A percentile compares a stretch with the other conserved stretches of the same genome.
These are phyloP conservation scores for Emmelina monodactyla DNA, from an alignment of 2,888 invertebrate genomes.

Conservation along the genomic window DNA sequence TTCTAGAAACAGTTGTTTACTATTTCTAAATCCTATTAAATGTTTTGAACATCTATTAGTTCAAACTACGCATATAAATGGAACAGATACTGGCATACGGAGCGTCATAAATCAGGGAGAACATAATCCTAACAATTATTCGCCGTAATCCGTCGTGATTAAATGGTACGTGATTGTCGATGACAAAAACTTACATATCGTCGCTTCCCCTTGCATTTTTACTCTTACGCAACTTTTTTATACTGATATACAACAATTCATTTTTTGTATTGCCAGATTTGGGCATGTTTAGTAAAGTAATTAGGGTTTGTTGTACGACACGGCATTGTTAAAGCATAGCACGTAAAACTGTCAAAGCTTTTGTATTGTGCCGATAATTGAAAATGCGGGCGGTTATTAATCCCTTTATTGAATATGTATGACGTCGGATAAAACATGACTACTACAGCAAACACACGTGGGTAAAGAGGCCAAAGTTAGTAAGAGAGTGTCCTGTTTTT, in stretches of 20 bases:
- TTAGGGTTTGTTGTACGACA: constrained; percentile 45
- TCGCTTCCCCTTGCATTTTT: too few species aligned
- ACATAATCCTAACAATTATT: constrained; percentile 1
- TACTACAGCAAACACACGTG: too few species aligned
- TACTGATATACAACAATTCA: constrained; percentile 4
- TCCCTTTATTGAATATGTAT: constrained; percentile 24
- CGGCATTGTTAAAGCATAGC: constrained; percentile 34
- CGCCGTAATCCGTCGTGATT: constrained; percentile 1
- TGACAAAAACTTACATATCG: constrained; percentile 1
- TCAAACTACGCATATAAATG: too few species aligned
- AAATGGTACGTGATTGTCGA: not conserved
- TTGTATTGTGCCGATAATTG: constrained; percentile 42
- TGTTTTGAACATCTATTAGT: too few species aligned
- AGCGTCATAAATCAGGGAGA: not conserved
- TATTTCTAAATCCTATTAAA: too few species aligned
- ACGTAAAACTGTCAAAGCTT: constrained; percentile 26
- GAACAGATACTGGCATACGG: not conserved
- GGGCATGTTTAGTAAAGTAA: constrained; percentile 28
- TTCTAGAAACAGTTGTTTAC: too few species aligned
- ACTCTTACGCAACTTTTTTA: too few species aligned
- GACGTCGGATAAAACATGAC: constrained; percentile 15
- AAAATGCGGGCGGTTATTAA: constrained; percentile 45
- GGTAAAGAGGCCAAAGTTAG: too few species aligned
- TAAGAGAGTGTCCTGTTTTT: not conserved
- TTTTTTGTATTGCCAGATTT: constrained; percentile 33